phyloP scores from a whole-genome alignment of 1,140 invertebrate genomes.

The Mactra quadrangularis region DNA sequence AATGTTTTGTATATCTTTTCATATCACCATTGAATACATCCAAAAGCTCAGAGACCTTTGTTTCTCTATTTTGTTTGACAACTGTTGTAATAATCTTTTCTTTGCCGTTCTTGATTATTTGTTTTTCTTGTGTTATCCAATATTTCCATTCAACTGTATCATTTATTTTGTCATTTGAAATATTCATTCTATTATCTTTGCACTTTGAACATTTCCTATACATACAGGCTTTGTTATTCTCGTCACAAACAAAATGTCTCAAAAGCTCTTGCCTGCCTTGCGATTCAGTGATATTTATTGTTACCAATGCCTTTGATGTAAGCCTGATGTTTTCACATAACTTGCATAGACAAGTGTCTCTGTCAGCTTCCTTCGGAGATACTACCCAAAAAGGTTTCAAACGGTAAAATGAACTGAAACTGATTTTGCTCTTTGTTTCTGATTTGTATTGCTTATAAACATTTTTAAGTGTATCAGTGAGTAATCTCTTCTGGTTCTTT shows the following conservation, averaged over 20 bases:
- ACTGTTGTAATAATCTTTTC: constrained; percentile 8
- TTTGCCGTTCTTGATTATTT: not conserved
- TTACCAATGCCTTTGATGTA: constrained; percentile 2
- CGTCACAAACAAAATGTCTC: constrained; percentile 20
- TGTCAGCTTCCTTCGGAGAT: constrained; percentile 12
- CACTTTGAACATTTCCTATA: not conserved
- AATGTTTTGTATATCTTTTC: constrained; percentile 19
- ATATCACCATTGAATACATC: not conserved
- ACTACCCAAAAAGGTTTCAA: constrained; percentile 39
- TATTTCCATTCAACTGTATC: not conserved
- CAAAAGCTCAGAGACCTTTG: not conserved
- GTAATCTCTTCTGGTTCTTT: constrained; percentile 5
- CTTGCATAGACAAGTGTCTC: constrained; percentile 37
- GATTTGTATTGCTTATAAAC: constrained; percentile 16
- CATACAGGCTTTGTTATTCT: constrained; percentile 1
- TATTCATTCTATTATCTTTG: not conserved
- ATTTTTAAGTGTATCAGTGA: constrained; percentile 4
- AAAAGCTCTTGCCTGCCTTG: not conserved
- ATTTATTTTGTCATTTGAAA: not conserved
- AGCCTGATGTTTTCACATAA: constrained; percentile 5
- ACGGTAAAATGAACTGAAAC: not conserved
- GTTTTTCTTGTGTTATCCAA: constrained; percentile 12
- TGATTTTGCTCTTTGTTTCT: not conserved
- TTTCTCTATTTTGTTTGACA: not conserved
- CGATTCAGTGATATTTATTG: not conserved